Base-by-base conservation (phyloP, 2,888 invertebrate genomes). In the Eupithecia abbreviata region DNA sequence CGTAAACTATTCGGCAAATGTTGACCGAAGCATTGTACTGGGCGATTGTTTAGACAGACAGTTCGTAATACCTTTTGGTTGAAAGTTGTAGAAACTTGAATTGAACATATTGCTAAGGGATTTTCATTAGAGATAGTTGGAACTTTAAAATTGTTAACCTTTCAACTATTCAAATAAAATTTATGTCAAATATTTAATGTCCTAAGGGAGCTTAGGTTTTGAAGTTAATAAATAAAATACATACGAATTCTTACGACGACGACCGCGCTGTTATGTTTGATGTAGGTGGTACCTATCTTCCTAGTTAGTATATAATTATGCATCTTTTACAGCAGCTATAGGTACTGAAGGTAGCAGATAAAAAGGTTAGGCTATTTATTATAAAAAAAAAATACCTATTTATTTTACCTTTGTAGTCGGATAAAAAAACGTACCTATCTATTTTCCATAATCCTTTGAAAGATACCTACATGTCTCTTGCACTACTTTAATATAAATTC, bases 1-100 rank as follows among this genome's bases (percentile, higher is more conserved):
- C 71, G 47, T n/a, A 51, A 80, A 78, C 75, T 77, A 80, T 78
- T 77, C 74, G 55, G 65, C 49, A 73, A 79, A 84, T 74, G 76
- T 72, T 79, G 76, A 80, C 75, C 77, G 30, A 69, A 69, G 30
- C 30, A 67, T 80, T 75, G 71, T 80, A 73, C 78, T 77, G 51
- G 71, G 72, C 66, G 10, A 78, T 78, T 76, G 74, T 67, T 76
- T 76, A 49, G 51, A 71, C 73, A 73, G 43, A 47, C 47, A 49
- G 43, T 72, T 74, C 72, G 42, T 66, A 74, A 68, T 73, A 49
- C 13, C 41, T 51, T 68, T 71, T 43, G 6, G n/a, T 71, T 30
- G 30, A 43, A 51, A 68, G 45, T 69, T 55, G 49, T 72, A 41
- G 62, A 43, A 69, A 69, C 65, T 43, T 72, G 47, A 69, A 69